Evolutionary conservation across 2,888 invertebrate genomes (phyloP), one percentile per base, ranked within the genome.

Genomic region (Halictus quadricinctus): DNA sequence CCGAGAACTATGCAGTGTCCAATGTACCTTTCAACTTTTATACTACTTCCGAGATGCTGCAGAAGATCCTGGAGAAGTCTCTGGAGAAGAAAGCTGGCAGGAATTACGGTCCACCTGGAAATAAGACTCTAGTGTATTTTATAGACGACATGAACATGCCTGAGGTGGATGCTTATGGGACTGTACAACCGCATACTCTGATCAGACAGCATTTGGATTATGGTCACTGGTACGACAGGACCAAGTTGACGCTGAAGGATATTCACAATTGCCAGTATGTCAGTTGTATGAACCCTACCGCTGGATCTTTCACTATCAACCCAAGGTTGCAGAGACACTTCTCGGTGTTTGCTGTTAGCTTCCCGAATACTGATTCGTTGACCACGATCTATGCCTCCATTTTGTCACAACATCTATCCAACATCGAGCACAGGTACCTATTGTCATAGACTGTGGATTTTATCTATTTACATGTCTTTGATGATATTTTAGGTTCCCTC

Each of bases 111-210:
- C 99, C 99, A 21, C 99, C 99, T 0, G 99, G 99, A 21, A 98
- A 97, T 92, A 98, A 99, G 95, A 98, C 97, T 0, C 95, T 99
- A 69, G 97, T 99, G 86, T 99, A 99, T 94, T 99, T 99, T 93
- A 97, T 99, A 84, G 99, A 99, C 93, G 99, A 99, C 92, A 97
- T 99, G 97, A 99, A 99, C 93, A 99, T 99, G 99, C 99, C 99
- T 1, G 98, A 98, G 96, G 98, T 98, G 36, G 97, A 97, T 93
- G 94, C 96, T 58, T 99, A 99, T 92, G 99, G 98, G 13, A 99
- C 99, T 0, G 99, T 99, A 0, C 99, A 99, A 94, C 99, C 99
- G 0, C 99, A 99, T 93, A 99, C 99, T 0, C 95, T 99, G 79
- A 99, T 99, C 89, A 96, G 99, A 1, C 99, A 99, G 93, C 99